These are phyloP conservation scores for Tetragnatha montana DNA, from an alignment of 2,888 invertebrate genomes.

Conservation along the genomic window DNA sequence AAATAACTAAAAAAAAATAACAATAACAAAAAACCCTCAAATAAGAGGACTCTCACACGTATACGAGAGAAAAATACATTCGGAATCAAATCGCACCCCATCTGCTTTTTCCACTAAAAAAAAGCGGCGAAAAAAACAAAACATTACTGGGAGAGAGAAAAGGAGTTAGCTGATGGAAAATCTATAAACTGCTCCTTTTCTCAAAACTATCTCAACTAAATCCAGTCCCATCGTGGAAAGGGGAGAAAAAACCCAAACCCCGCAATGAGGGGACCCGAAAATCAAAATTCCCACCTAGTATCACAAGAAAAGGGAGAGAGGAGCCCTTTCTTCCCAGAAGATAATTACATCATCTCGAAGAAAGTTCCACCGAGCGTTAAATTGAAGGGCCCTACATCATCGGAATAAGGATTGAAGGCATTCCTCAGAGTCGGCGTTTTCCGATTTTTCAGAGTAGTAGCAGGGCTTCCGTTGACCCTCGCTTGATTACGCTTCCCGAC, in stretches of 20 bases:
- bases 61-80: not conserved
- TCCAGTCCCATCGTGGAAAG: slow-evolving; percentile 16
- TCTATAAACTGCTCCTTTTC: slow-evolving; percentile 51
- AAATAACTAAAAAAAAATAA: not conserved
- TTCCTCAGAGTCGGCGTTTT: slow-evolving; percentile 20
- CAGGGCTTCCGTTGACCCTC: slow-evolving; percentile 15
- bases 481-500: slow-evolving; percentile 39
- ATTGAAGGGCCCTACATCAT: slow-evolving; percentile 45
- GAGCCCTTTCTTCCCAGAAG: slow-evolving; percentile 11
- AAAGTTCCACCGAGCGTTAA: slow-evolving; percentile 55
- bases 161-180: slow-evolving; percentile 51
- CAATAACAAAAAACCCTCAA: slow-evolving; percentile 7
- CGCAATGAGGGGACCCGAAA: slow-evolving; percentile 7
- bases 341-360: slow-evolving; percentile 55
- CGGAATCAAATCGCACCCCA: not conserved
- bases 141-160: slow-evolving; percentile 8
- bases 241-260: not conserved
- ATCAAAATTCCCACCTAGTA: slow-evolving; percentile 50
- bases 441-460: not conserved
- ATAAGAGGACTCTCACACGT: slow-evolving; percentile 1
- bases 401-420: slow-evolving; percentile 29
- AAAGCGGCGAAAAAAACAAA: not conserved
- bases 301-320: not conserved
- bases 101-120: slow-evolving; percentile 3
- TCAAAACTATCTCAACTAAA: slow-evolving; percentile 47